Evolutionary conservation across 2,888 invertebrate genomes (phyloP).

Genomic region (Hypena proboscidalis): DNA sequence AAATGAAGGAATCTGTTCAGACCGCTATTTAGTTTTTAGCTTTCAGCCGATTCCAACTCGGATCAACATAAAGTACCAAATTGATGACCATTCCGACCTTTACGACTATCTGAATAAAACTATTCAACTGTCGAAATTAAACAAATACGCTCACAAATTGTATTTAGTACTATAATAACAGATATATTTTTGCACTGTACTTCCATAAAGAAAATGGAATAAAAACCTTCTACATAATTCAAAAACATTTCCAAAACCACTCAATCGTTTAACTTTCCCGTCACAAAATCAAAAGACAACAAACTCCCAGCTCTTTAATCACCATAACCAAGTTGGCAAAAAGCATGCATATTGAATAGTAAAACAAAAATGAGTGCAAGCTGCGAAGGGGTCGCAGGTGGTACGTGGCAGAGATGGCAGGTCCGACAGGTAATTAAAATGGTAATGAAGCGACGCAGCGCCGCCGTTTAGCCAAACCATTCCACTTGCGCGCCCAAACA

Average conservation of each 20-base stretch:
- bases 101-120: no score
- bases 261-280: not conserved
- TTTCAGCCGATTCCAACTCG: no score
- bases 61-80: no score
- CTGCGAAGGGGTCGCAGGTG: slow-evolving; percentile 56
- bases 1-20: no score
- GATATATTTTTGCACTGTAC: no score
- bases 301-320: slow-evolving; percentile 13
- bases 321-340: slow-evolving; percentile 23
- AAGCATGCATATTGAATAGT: slow-evolving; percentile 59
- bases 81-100: no score
- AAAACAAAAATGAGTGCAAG: slow-evolving; percentile 43
- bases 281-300: slow-evolving; percentile 10
- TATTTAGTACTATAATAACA: no score
- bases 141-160: no score
- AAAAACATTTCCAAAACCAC: not conserved
- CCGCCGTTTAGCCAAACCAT: slow-evolving; percentile 32
- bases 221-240: no score
- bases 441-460: slow-evolving; percentile 66
- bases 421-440: slow-evolving; percentile 79
- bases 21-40: no score
- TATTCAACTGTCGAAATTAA: no score
- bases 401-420: slow-evolving; percentile 44
- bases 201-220: no score
- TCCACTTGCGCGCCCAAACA: slow-evolving; percentile 21